A percentile compares a stretch with the other conserved stretches of the same genome.
Conservation (phyloP, 2,797 vertebrate species). For the Enteromius afrohamiltoni region DNA sequence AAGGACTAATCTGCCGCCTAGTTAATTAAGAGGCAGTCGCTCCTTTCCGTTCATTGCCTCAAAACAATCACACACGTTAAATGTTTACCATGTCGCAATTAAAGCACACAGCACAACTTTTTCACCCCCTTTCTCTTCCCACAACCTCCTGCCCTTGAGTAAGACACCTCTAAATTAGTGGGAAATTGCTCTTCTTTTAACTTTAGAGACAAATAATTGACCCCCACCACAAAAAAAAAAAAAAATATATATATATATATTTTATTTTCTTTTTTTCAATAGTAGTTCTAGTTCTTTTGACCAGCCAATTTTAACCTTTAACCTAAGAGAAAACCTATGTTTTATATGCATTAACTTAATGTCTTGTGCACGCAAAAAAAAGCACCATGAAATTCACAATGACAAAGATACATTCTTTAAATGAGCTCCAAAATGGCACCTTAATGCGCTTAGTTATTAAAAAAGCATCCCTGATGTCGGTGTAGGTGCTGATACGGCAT, state of each 20-base stretch:
- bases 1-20: constrained; percentile 77
- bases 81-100: constrained; percentile 77
- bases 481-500: constrained; percentile 75
- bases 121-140: constrained; percentile 53
- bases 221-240: not conserved
- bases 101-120: constrained; percentile 65
- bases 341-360: not conserved
- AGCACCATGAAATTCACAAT: not conserved
- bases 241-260: not conserved
- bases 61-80: constrained; percentile 76
- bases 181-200: not conserved
- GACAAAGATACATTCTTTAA: constrained; percentile 16
- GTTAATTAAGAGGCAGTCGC: constrained; percentile 80
- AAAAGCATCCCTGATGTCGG: constrained; percentile 69
- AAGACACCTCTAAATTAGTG: not conserved
- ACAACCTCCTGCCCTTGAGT: constrained; percentile 33
- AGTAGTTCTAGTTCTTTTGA: too few species aligned
- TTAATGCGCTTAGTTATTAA: constrained; percentile 74
- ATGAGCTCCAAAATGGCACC: constrained; percentile 71
- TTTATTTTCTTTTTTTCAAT: too few species aligned
- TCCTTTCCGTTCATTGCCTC: constrained; percentile 69
- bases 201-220: not conserved
- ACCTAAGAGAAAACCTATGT: not conserved
- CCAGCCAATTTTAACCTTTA: not conserved
- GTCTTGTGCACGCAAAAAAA: not conserved